Base-by-base conservation (phyloP, 2,888 invertebrate species). In the Leucophora obtusa region DNA sequence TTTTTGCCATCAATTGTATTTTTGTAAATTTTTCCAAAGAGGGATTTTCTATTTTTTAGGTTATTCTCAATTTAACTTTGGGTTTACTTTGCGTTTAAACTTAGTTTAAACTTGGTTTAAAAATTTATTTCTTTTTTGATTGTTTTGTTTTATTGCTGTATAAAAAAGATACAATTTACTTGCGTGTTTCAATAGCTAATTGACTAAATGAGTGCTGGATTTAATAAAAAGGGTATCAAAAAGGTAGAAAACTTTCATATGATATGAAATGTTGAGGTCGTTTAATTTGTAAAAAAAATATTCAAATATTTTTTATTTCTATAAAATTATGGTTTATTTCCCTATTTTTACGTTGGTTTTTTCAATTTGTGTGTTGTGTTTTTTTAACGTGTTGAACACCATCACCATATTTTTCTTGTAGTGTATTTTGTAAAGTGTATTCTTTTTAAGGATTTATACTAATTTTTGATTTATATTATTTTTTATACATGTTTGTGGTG, bases 111-210 rank as follows among this genome's bases (percentile, higher is more conserved):
- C 65, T 70, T 59, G 66, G 59, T 69, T 76, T 50, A 47, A 77
- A 83, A 86, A 87, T 86, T 86, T 79, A 86, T 87, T 88, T 88
- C 87, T 89, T 86, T 84, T 86, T 86, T 86, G 86, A 86, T 86
- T 86, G 86, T 86, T 86, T 83, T 69, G 74, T 58, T 82, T 38
- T 33, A 47, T 18, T 17, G 50, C 38, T 59, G 43, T 47, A 11
- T 11, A 38, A 47, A 47, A 47, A 47, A 47, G n/a, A n/a, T 1
- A 47, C 43, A 14, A n/a, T 47, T 47, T 47, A 21, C 38, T 53
- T 65, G 53, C 17, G 65, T 59, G 58, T 47, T 28, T 54, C 28
- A 54, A 53, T 71, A 58, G 17, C 53, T 24, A 35, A 62, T 14
- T 69, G 18, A 38, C 24, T 59, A n/a, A 53, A 18, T 53, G 15